Evolutionary conservation across 2,888 invertebrate genomes (phyloP).

Genomic region (Arrhopalites spinosus): DNA sequence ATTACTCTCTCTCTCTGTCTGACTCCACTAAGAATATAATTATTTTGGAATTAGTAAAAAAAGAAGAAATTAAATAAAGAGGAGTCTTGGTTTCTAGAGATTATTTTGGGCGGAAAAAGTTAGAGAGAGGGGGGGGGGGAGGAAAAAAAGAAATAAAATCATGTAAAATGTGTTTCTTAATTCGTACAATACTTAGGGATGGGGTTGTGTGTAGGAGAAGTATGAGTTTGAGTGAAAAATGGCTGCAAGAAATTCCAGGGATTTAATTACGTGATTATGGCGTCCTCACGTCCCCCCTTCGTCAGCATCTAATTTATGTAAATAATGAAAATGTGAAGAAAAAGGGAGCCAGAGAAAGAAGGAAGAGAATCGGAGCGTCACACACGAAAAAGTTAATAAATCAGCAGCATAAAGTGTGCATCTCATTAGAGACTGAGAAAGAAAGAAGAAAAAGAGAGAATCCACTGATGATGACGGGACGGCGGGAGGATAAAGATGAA

Average conservation of each 20-base stretch:
- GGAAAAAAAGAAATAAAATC: background rate
- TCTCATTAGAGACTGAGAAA: conserved; percentile 1
- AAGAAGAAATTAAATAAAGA: background rate
- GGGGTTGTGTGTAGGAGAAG: background rate
- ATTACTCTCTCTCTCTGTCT: too few relatives aligned
- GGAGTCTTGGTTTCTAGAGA: too few relatives aligned
- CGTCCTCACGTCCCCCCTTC: too few relatives aligned
- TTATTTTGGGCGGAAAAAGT: too few relatives aligned
- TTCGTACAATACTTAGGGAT: background rate
- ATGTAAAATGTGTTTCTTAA: background rate
- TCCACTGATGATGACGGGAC: background rate
- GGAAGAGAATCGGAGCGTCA: background rate
- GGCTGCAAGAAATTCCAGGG: background rate
- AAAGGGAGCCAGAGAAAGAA: background rate
- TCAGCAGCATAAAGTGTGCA: conserved; percentile 11
- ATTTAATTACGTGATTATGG: too few relatives aligned
- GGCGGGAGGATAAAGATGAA: background rate
- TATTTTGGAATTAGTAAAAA: too few relatives aligned
- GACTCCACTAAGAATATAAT: too few relatives aligned
- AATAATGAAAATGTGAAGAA: conserved; percentile 3
- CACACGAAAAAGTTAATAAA: conserved; percentile 7
- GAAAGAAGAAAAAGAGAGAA: background rate
- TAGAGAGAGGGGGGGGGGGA: background rate
- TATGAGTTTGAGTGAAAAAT: background rate
- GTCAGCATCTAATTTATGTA: background rate